Evolutionary conservation across 2,888 invertebrate species (phyloP).

Genomic region (Pycnomerus fuliginosus): DNA sequence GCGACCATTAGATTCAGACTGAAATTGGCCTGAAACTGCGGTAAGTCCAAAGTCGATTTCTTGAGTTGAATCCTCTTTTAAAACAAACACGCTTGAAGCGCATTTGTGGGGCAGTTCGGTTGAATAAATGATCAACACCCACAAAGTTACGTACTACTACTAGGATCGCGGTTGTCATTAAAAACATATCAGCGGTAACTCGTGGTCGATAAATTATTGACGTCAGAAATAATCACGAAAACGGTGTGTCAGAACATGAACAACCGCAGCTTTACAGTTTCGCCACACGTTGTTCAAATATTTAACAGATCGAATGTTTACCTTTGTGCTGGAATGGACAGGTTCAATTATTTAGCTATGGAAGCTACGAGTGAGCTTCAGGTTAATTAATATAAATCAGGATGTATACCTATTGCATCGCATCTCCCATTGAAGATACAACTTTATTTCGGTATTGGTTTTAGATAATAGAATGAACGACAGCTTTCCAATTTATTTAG

Average conservation of each 20-base stretch:
- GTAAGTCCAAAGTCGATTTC: too few species aligned
- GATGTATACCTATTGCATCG: too few species aligned
- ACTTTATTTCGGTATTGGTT: too few species aligned
- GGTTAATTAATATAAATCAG: slow-evolving; percentile 11
- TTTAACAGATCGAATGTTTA: slow-evolving; percentile 26
- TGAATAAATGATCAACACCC: neutral
- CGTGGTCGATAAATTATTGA: slow-evolving; percentile 14
- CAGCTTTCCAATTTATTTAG: too few species aligned
- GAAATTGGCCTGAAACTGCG: too few species aligned
- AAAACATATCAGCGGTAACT: slow-evolving; percentile 14
- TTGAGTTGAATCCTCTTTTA: too few species aligned
- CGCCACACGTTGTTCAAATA: slow-evolving; percentile 20
- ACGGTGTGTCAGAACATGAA: slow-evolving; percentile 7
- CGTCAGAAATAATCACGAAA: slow-evolving; percentile 11
- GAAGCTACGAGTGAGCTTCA: slow-evolving; percentile 3
- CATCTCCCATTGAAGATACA: too few species aligned
- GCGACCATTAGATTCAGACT: too few species aligned
- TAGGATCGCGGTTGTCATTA: slow-evolving; percentile 3
- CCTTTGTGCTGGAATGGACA: slow-evolving; percentile 14
- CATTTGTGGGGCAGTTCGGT: neutral
- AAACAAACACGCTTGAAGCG: too few species aligned
- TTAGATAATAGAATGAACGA: too few species aligned
- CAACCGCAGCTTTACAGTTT: slow-evolving; percentile 17
- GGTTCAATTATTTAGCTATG: slow-evolving; percentile 19
- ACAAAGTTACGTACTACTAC: neutral